These are phyloP conservation scores for Athene noctua DNA, from an alignment of 2,113 vertebrate genomes.

Conservation along the genomic window DNA sequence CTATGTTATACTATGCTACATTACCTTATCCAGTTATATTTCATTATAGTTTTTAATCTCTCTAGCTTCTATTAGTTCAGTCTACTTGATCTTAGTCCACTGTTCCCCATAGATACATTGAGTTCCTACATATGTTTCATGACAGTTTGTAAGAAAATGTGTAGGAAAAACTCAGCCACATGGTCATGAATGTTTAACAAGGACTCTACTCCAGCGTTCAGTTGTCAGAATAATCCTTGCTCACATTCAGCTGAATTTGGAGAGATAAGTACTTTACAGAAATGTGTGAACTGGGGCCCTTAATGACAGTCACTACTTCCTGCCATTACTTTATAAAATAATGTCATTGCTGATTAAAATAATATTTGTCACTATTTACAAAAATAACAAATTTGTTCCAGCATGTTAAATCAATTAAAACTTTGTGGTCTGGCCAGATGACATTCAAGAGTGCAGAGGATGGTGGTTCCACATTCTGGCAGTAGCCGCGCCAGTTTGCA, in stretches of 20 bases:
- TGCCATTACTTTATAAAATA: background rate
- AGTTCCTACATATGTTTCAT: background rate
- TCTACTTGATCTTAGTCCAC: background rate
- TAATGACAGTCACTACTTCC: background rate
- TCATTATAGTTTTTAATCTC: background rate
- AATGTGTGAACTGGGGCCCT: background rate
- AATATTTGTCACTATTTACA: background rate
- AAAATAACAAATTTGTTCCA: background rate
- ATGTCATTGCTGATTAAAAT: background rate
- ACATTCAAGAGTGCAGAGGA: background rate
- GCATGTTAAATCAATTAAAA: background rate
- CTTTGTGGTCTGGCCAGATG: background rate
- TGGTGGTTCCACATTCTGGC: background rate
- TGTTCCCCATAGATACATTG: background rate
- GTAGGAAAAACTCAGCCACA: background rate
- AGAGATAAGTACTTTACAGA: background rate
- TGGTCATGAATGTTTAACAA: background rate
- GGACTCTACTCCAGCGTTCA: background rate
- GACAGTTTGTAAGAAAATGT: background rate
- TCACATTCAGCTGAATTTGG: background rate
- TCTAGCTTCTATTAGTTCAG: background rate
- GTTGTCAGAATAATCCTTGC: background rate
- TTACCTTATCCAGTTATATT: background rate
- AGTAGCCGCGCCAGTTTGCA: background rate
- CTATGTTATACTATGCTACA: background rate